Conservation (phyloP, 2,888 invertebrate genomes). For the Anorthoa munda region DNA sequence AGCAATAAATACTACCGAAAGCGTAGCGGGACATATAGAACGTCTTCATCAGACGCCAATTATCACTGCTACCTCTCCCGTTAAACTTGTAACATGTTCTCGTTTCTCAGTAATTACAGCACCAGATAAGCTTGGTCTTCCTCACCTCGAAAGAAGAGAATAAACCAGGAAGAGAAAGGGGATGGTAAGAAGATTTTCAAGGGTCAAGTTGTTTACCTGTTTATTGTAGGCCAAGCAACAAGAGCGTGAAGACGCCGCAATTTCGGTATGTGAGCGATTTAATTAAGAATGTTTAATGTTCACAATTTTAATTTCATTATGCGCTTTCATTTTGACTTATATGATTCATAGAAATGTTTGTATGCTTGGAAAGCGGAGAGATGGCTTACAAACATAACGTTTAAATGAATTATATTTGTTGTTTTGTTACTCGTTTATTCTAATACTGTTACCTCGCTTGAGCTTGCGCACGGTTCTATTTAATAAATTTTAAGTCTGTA, state of each 20-base stretch:
- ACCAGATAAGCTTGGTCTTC: slow-evolving; percentile 61
- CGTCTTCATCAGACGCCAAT: slow-evolving; percentile 68
- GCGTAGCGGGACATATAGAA: slow-evolving; percentile 59
- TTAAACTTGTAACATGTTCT: slow-evolving; percentile 70
- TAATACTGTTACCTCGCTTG: slow-evolving; percentile 14
- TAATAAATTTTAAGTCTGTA: slow-evolving; percentile 21
- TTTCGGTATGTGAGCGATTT: slow-evolving; percentile 76
- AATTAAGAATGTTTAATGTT: slow-evolving; percentile 75
- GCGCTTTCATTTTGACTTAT: slow-evolving; percentile 73
- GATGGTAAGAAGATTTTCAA: slow-evolving; percentile 28
- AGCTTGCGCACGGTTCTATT: slow-evolving; percentile 18
- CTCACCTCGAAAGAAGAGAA: slow-evolving; percentile 17
- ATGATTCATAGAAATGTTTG: slow-evolving; percentile 65
- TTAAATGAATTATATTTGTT: slow-evolving; percentile 36
- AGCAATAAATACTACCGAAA: slow-evolving; percentile 58
- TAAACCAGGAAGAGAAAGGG: slow-evolving; percentile 1
- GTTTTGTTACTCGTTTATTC: slow-evolving; percentile 12
- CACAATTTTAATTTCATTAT: slow-evolving; percentile 70
- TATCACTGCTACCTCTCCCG: slow-evolving; percentile 69
- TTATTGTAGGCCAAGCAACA: slow-evolving; percentile 73
- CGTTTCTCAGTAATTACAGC: slow-evolving; percentile 66
- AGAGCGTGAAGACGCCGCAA: slow-evolving; percentile 80
- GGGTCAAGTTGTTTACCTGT: slow-evolving; percentile 57
- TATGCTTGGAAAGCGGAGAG: slow-evolving; percentile 61
- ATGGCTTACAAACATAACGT: slow-evolving; percentile 47